phyloP scores from a whole-genome alignment of 2,888 invertebrate species.

The Tenthredo distinguenda region DNA sequence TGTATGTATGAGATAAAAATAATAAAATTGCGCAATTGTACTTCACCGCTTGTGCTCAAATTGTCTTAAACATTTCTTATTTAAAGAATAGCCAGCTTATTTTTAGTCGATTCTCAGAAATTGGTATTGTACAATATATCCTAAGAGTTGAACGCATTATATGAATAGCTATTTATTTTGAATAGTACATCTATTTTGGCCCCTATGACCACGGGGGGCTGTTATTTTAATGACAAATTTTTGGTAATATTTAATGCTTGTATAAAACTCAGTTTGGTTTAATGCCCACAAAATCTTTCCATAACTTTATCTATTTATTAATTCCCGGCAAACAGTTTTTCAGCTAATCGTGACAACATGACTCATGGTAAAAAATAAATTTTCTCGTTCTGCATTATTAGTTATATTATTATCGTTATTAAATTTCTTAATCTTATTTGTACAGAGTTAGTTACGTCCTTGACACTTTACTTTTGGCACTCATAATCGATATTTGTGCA shows the following conservation, averaged over 20 bases:
- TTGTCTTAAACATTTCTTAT: constrained; percentile 13
- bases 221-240: constrained; percentile 45
- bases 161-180: constrained; percentile 31
- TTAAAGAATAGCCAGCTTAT: constrained; percentile 26
- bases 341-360: constrained; percentile 11
- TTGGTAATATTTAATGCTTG: constrained; percentile 42
- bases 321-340: constrained; percentile 7
- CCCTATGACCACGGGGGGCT: constrained; percentile 44
- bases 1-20: constrained; percentile 22
- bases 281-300: constrained; percentile 45
- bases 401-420: constrained; percentile 32
- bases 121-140: constrained; percentile 12
- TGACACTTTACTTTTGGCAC: constrained; percentile 73
- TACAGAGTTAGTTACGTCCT: constrained; percentile 61
- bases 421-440: constrained; percentile 49
- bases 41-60: constrained; percentile 44
- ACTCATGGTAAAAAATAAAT: constrained; percentile 43
- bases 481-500: constrained; percentile 65
- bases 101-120: constrained; percentile 16
- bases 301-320: neutral
- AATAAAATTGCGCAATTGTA: constrained; percentile 31
- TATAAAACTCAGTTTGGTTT: constrained; percentile 48
- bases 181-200: constrained; percentile 46
- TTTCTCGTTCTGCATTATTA: constrained; percentile 36
- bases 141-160: constrained; percentile 11